A percentile compares a stretch with the other conserved stretches of the same genome.
Evolutionary conservation across 2,797 vertebrate species (phyloP).

Genomic region (Brachyalestes nurse): DNA sequence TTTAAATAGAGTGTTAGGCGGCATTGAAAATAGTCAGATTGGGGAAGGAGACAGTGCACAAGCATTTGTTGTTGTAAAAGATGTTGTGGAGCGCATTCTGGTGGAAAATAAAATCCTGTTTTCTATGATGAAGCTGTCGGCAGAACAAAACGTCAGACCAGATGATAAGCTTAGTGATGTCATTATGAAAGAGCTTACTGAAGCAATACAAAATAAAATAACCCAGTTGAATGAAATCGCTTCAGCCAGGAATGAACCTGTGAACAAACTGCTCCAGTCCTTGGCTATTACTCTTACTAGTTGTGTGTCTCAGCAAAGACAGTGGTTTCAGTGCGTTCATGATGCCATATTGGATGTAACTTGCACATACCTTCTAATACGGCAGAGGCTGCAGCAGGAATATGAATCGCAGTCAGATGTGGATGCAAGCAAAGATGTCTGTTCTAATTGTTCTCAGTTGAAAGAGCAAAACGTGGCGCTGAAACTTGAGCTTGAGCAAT

Average conservation of each 20-base stretch:
- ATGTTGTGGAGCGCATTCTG: conserved; percentile 65
- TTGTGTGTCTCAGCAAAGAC: conserved; percentile 54
- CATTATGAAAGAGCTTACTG: conserved; percentile 68
- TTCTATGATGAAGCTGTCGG: conserved; percentile 53
- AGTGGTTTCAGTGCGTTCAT: conserved; percentile 55
- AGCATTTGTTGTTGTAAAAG: conserved; percentile 46
- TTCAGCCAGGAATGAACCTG: conserved; percentile 58
- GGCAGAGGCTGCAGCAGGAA: conserved; percentile 65
- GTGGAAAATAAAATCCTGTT: conserved; percentile 72
- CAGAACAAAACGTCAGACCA: conserved; percentile 33
- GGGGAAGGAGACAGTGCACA: conserved; percentile 41
- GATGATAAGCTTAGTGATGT: conserved; percentile 64
- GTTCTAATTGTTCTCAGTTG: conserved; percentile 70
- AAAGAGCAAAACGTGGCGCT: conserved; percentile 67
- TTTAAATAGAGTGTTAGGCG: conserved; percentile 70
- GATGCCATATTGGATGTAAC: conserved; percentile 75
- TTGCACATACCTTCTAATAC: conserved; percentile 67
- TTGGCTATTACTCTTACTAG: conserved; percentile 62
- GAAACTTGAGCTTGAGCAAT: conserved; percentile 62
- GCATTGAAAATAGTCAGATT: conserved; percentile 45
- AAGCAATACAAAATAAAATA: conserved; percentile 68
- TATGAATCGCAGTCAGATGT: conserved; percentile 52
- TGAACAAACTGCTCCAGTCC: conserved; percentile 66
- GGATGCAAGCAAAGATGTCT: conserved; percentile 50
- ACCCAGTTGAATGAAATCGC: conserved; percentile 65